These are phyloP conservation scores for Desmophyllum pertusum DNA, from an alignment of 92 coral and sea anemone genomes.

Conservation along the genomic window DNA sequence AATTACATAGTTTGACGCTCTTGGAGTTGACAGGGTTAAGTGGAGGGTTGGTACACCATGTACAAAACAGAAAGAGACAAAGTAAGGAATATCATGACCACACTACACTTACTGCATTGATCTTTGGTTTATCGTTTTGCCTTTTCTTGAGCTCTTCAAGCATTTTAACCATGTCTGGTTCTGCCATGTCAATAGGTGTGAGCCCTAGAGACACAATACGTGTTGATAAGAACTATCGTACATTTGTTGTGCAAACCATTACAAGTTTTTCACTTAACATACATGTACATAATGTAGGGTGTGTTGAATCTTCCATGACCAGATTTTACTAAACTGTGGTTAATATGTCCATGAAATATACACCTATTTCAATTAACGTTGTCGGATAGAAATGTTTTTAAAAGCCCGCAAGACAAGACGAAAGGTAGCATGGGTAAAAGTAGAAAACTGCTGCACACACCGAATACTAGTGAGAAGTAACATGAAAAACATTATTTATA, in stretches of 20 bases:
- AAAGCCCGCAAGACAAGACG: no score
- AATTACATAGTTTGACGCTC: no score
- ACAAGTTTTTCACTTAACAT: background rate
- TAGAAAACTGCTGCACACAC: no score
- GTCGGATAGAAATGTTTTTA: no score
- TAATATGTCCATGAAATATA: no score
- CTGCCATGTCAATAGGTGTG: conserved; percentile 96
- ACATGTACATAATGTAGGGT: no score
- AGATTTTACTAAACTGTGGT: background rate
- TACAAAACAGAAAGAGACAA: background rate
- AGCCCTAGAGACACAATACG: conserved; percentile 70
- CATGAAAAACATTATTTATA: no score
- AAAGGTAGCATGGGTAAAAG: no score
- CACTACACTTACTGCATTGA: conserved; percentile 81
- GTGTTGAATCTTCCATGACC: background rate
- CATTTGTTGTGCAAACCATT: background rate
- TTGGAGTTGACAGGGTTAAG: no score
- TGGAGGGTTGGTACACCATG: background rate
- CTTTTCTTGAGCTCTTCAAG: conserved; percentile 95
- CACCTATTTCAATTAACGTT: no score
- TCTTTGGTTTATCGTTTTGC: conserved; percentile 89
- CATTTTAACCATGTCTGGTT: conserved; percentile 96
- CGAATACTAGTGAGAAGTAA: no score
- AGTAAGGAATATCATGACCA: background rate
- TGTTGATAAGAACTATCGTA: background rate